Evolutionary conservation across 2,113 vertebrate species (phyloP).

Genomic region (Phoxinus phoxinus): DNA sequence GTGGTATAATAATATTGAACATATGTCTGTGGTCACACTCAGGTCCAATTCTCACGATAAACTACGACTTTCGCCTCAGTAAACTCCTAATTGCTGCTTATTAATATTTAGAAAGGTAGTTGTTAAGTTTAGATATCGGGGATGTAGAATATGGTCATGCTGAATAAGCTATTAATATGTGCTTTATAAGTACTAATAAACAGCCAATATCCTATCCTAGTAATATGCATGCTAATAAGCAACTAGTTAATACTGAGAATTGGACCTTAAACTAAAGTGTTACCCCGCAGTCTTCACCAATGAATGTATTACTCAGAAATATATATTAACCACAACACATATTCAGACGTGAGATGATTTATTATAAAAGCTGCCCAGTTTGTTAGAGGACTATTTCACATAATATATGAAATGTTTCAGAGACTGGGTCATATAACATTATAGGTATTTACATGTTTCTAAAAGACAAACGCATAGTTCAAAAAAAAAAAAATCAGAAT

Average conservation of each 20-base stretch:
- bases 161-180: too few species aligned
- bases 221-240: too few species aligned
- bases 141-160: too few species aligned
- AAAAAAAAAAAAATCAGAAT: constrained; percentile 9
- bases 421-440: constrained; percentile 23
- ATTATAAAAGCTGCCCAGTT: constrained; percentile 36
- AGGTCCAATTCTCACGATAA: too few species aligned
- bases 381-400: constrained; percentile 10
- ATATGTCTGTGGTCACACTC: neutral
- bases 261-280: too few species aligned
- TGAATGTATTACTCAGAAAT: neutral
- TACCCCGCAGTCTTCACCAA: neutral
- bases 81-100: too few species aligned
- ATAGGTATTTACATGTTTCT: constrained; percentile 33
- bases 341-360: constrained; percentile 16
- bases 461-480: constrained; percentile 34
- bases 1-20: neutral
- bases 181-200: too few species aligned
- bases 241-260: too few species aligned
- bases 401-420: neutral
- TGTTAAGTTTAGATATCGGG: too few species aligned
- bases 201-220: too few species aligned
- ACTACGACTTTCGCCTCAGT: too few species aligned
- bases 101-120: too few species aligned
- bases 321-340: neutral